Conservation (phyloP, 35 echinoderm and acorn worm genomes). For the Apostichopus californicus region DNA sequence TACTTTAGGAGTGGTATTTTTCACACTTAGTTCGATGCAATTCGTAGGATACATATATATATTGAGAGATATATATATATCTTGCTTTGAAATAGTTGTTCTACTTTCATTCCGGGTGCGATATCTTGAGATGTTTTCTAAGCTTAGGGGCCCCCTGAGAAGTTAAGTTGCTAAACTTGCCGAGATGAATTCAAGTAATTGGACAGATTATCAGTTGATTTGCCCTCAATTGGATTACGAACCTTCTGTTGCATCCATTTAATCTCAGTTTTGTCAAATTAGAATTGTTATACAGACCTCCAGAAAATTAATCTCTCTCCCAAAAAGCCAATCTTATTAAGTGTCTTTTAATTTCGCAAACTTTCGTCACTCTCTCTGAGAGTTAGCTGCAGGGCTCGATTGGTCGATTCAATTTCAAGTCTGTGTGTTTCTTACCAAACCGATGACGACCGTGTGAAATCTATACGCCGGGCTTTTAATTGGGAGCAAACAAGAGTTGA, state of each 20-base stretch:
- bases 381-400: constrained; percentile 39
- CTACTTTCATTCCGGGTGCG: not conserved
- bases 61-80: too few species aligned
- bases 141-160: constrained; percentile 26
- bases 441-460: too few species aligned
- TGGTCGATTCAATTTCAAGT: constrained; percentile 58
- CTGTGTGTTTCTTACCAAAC: constrained; percentile 15
- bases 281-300: constrained; percentile 60
- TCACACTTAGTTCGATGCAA: too few species aligned
- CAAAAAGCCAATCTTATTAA: constrained; percentile 58
- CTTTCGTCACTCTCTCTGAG: constrained; percentile 31
- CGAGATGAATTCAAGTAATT: constrained; percentile 43
- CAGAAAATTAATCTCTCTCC: constrained; percentile 52
- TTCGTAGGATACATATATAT: too few species aligned
- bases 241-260: constrained; percentile 59
- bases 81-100: not conserved
- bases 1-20: too few species aligned
- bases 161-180: constrained; percentile 12
- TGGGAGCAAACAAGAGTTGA: constrained; percentile 9
- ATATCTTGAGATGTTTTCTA: not conserved
- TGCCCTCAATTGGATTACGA: constrained; percentile 44
- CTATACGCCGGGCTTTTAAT: constrained; percentile 27
- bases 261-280: constrained; percentile 55
- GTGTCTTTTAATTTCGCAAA: constrained; percentile 58
- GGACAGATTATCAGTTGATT: constrained; percentile 51